Percentiles rank a stretch among this genome's conserved stretches.
phyloP scores from a whole-genome alignment of 2,888 invertebrate genomes.

The Drosophila diplacantha region DNA sequence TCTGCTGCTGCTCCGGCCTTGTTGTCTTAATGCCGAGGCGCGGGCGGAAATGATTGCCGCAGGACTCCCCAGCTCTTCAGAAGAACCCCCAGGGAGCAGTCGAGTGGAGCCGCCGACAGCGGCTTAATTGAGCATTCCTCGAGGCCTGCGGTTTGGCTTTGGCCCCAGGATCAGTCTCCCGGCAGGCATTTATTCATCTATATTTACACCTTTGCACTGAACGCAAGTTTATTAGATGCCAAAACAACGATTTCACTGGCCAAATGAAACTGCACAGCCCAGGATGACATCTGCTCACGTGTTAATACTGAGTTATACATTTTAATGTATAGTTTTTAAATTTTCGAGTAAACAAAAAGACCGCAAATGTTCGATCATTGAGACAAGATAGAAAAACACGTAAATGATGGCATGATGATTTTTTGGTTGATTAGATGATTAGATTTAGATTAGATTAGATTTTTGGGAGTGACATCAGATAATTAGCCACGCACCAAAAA shows the following conservation, averaged over 20 bases:
- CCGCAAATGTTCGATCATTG: not conserved
- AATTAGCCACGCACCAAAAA: too few species aligned
- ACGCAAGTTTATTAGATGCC: not conserved
- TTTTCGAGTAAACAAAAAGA: not conserved
- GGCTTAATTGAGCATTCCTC: slow-evolving; percentile 57
- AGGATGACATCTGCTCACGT: not conserved
- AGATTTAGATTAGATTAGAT: too few species aligned
- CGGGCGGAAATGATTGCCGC: slow-evolving; percentile 63
- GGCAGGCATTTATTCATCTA: slow-evolving; percentile 24
- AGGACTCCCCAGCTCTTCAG: slow-evolving; percentile 27
- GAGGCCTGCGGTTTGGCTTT: slow-evolving; percentile 21
- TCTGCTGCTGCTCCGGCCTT: slow-evolving; percentile 2
- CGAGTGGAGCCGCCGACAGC: slow-evolving; percentile 29
- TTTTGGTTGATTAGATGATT: too few species aligned
- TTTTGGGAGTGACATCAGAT: too few species aligned
- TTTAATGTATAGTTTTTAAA: not conserved
- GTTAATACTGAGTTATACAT: too few species aligned
- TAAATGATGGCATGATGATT: too few species aligned
- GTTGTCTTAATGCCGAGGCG: slow-evolving; percentile 53
- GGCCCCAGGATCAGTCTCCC: slow-evolving; percentile 14
- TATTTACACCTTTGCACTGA: slow-evolving; percentile 29
- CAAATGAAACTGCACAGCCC: not conserved
- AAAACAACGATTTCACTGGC: not conserved
- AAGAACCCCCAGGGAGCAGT: slow-evolving; percentile 29
- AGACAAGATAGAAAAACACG: too few species aligned